Percentiles rank a stretch among this genome's conserved stretches.
phyloP scores from a whole-genome alignment of 2,797 vertebrate species.

The Ispidina lecontei region DNA sequence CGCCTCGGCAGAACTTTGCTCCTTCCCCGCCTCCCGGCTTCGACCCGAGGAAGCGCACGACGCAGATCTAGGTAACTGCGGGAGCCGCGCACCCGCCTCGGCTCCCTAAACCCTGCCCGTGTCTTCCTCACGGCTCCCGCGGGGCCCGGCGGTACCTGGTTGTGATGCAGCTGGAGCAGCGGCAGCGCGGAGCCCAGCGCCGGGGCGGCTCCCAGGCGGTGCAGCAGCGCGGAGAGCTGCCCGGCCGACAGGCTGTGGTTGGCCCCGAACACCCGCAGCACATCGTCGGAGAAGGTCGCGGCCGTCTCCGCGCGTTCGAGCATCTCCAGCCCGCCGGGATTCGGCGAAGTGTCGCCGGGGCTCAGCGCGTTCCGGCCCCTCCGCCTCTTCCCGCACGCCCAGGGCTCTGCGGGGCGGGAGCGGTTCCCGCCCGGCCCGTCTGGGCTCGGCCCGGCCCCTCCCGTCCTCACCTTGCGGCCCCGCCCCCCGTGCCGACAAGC shows the following conservation, averaged over 20 bases:
- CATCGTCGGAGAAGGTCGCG: slow-evolving; percentile 68
- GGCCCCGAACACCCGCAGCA: slow-evolving; percentile 71
- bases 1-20: background rate
- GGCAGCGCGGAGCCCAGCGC: background rate
- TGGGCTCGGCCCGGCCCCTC: slow-evolving; percentile 8
- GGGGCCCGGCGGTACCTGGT: slow-evolving; percentile 68
- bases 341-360: background rate
- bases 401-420: background rate
- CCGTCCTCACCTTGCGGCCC: background rate
- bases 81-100: background rate
- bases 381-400: background rate
- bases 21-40: background rate
- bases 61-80: rapidly evolving
- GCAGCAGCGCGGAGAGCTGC: slow-evolving; percentile 63
- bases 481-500: background rate
- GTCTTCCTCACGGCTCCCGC: background rate
- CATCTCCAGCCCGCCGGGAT: background rate
- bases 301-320: background rate
- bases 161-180: slow-evolving; percentile 64
- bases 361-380: background rate
- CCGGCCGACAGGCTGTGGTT: slow-evolving; percentile 68
- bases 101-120: background rate
- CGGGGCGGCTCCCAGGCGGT: slow-evolving; percentile 51
- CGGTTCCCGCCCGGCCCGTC: background rate
- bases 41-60: background rate